Evolutionary conservation across 1,140 invertebrate genomes (phyloP).

Genomic region (Adelges cooleyi): DNA sequence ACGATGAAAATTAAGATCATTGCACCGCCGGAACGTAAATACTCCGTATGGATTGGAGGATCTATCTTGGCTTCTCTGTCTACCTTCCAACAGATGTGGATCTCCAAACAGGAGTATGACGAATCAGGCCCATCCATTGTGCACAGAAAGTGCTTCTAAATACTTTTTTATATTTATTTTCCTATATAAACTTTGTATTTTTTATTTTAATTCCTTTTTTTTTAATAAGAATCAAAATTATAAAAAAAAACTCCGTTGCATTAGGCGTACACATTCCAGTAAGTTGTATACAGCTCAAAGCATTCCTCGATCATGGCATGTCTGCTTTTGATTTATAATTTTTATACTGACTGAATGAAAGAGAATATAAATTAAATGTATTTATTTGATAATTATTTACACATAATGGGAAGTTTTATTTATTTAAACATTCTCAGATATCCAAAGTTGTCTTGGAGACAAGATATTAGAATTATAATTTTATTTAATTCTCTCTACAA

Average conservation of each 20-base stretch:
- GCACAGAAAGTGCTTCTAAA: slow-evolving; percentile 93
- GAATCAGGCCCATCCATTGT: slow-evolving; percentile 88
- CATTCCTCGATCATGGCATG: slow-evolving; percentile 21
- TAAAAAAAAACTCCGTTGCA: slow-evolving; percentile 20
- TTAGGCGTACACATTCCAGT: slow-evolving; percentile 26
- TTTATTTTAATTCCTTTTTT: slow-evolving; percentile 24
- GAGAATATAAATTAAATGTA: slow-evolving; percentile 27
- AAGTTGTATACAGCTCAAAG: slow-evolving; percentile 28
- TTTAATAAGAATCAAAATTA: slow-evolving; percentile 28
- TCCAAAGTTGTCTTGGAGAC: slow-evolving; percentile 23
- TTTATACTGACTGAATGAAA: slow-evolving; percentile 28
- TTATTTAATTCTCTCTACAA: slow-evolving; percentile 23
- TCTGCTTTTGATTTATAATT: slow-evolving; percentile 29
- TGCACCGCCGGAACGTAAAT: slow-evolving; percentile 71
- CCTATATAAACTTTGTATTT: slow-evolving; percentile 25
- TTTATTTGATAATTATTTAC: slow-evolving; percentile 29
- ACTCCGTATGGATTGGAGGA: slow-evolving; percentile 77
- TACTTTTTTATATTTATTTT: slow-evolving; percentile 28
- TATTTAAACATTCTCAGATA: slow-evolving; percentile 22
- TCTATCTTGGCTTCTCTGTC: slow-evolving; percentile 75
- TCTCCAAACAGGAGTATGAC: slow-evolving; percentile 91
- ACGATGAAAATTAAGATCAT: slow-evolving; percentile 77
- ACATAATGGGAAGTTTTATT: slow-evolving; percentile 20
- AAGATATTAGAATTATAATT: slow-evolving; percentile 27
- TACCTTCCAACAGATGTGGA: slow-evolving; percentile 92